phyloP scores from a whole-genome alignment of 2,888 invertebrate genomes.

The Spilarctia lutea region DNA sequence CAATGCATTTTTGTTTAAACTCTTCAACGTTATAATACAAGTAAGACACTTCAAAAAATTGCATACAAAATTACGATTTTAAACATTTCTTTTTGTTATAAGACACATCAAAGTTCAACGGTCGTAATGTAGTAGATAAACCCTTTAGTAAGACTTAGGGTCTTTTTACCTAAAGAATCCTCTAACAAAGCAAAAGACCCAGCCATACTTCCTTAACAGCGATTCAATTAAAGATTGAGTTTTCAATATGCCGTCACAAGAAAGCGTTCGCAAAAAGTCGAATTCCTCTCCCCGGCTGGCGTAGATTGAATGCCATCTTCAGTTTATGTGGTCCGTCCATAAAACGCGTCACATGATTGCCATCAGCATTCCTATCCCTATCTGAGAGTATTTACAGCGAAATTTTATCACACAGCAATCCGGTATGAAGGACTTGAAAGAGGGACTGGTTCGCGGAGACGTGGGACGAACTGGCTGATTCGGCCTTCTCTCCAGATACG shows the following conservation, averaged over 20 bases:
- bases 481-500: slow-evolving; percentile 25
- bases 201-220: slow-evolving; percentile 26
- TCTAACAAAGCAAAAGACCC: slow-evolving; percentile 23
- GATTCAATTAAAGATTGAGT: slow-evolving; percentile 41
- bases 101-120: neutral
- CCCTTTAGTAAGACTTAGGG: neutral
- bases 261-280: slow-evolving; percentile 43
- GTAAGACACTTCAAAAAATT: neutral
- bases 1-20: too few relatives aligned
- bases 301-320: slow-evolving; percentile 54
- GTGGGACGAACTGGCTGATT: slow-evolving; percentile 57
- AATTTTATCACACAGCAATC: slow-evolving; percentile 66
- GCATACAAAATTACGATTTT: neutral
- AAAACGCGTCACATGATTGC: slow-evolving; percentile 65
- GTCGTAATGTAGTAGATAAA: too few relatives aligned
- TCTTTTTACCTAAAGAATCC: slow-evolving; percentile 3
- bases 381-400: slow-evolving; percentile 66
- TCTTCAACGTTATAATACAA: too few relatives aligned
- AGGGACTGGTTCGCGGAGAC: slow-evolving; percentile 57
- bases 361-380: slow-evolving; percentile 65
- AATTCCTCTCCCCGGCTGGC: slow-evolving; percentile 33
- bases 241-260: slow-evolving; percentile 38
- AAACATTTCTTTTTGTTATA: neutral
- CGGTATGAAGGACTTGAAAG: slow-evolving; percentile 52
- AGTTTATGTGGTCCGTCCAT: slow-evolving; percentile 56